A percentile compares a stretch with the other conserved stretches of the same genome.
These are phyloP conservation scores for Pterocles burchelli DNA, from an alignment of 2,113 vertebrate species.

Conservation along the genomic window DNA sequence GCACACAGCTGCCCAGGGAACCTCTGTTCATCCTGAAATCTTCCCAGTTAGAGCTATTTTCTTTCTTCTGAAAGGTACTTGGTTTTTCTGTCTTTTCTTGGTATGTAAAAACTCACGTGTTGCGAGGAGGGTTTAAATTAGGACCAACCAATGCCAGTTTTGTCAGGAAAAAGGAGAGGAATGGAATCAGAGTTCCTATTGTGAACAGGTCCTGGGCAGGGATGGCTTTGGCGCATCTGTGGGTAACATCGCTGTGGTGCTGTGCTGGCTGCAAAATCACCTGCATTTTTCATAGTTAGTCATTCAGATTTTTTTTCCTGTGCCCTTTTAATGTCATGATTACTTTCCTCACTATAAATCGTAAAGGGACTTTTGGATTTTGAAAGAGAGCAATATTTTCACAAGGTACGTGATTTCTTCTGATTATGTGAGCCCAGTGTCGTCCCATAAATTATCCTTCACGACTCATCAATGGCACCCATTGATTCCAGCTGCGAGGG, in stretches of 20 bases:
- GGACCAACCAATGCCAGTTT: background rate
- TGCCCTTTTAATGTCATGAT: background rate
- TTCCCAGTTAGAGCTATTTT: background rate
- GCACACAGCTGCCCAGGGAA: background rate
- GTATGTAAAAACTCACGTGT: background rate
- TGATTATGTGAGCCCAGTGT: background rate
- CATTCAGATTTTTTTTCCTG: background rate
- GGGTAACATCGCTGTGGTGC: background rate
- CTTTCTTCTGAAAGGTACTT: background rate
- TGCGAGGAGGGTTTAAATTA: background rate
- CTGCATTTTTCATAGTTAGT: background rate
- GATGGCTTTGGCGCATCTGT: background rate
- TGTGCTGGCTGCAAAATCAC: background rate
- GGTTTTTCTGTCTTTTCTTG: background rate
- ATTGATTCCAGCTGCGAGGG: conserved; percentile 43
- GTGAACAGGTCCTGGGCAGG: background rate
- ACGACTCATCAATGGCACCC: conserved; percentile 44
- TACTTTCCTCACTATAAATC: background rate
- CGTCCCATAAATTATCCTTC: conserved; percentile 10
- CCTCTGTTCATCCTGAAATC: background rate
- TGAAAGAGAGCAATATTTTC: background rate
- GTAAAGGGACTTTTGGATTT: background rate
- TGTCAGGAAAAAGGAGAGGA: background rate
- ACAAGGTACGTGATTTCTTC: background rate
- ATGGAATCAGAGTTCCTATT: background rate